Percentiles rank a stretch among this genome's conserved stretches.
These are phyloP conservation scores for Campylomormyrus numenius DNA, from an alignment of 2,113 vertebrate genomes.

Conservation along the genomic window DNA sequence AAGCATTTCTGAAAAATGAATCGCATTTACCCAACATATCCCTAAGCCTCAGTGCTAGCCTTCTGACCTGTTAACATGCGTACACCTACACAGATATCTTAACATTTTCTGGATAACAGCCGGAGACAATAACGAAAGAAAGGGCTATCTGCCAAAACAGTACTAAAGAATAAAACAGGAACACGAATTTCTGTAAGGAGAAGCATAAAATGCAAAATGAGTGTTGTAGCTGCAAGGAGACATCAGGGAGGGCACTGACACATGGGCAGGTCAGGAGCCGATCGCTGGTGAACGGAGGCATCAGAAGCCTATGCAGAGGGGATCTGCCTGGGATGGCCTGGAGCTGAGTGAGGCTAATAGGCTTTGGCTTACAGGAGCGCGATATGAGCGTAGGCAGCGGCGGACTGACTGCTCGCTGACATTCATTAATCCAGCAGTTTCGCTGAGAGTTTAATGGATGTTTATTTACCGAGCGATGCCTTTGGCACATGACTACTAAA, in stretches of 20 bases:
- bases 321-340: not conserved
- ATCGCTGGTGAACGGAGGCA: not conserved
- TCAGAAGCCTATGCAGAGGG: not conserved
- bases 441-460: not conserved
- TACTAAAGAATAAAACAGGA: not conserved
- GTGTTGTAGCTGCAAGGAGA: not conserved
- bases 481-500: not conserved
- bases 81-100: not conserved
- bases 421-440: not conserved
- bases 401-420: not conserved
- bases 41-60: not conserved
- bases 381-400: not conserved
- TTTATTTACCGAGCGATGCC: not conserved
- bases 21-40: not conserved
- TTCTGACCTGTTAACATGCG: not conserved
- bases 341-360: not conserved
- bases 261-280: not conserved
- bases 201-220: not conserved
- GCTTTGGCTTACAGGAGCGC: not conserved
- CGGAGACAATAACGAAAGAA: not conserved
- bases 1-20: not conserved
- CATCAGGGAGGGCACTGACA: not conserved
- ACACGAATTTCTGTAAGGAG: not conserved
- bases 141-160: not conserved
- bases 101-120: not conserved